Conservation (phyloP, 2,888 invertebrate genomes). For the Cephus pulcher region DNA sequence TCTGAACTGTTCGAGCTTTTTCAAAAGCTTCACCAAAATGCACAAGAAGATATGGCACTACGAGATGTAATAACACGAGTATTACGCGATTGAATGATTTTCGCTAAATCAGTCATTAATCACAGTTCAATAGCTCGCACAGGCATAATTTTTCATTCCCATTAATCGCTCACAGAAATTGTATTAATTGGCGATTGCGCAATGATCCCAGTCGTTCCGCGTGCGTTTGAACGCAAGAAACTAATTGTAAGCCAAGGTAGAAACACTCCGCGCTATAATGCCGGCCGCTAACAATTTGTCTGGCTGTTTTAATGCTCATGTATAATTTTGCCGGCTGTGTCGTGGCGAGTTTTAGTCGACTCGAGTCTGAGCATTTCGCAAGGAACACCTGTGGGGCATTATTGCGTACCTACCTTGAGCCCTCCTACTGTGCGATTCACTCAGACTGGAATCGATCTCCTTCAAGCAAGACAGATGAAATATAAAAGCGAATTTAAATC, state of each 20-base stretch:
- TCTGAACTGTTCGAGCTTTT: neutral
- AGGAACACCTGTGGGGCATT: slow-evolving; percentile 21
- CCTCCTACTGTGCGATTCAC: slow-evolving; percentile 10
- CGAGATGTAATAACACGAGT: neutral
- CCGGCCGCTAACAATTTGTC: neutral
- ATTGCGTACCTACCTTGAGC: slow-evolving; percentile 11
- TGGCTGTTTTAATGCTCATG: neutral
- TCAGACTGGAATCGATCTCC: neutral
- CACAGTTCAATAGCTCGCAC: neutral
- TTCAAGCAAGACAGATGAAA: neutral
- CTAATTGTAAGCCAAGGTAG: neutral
- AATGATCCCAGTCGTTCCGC: neutral
- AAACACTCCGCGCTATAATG: neutral
- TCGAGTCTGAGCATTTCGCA: slow-evolving; percentile 11
- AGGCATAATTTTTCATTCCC: neutral
- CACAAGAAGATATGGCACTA: neutral
- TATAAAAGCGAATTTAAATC: neutral
- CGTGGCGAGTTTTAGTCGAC: neutral
- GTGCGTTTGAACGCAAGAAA: neutral
- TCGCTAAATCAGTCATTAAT: neutral
- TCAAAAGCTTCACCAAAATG: neutral
- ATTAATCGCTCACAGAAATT: neutral
- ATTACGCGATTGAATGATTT: neutral
- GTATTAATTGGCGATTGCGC: neutral
- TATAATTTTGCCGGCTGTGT: slow-evolving; percentile 8